phyloP scores from a whole-genome alignment of 2,888 invertebrate species.

The Uloborus plumipes region DNA sequence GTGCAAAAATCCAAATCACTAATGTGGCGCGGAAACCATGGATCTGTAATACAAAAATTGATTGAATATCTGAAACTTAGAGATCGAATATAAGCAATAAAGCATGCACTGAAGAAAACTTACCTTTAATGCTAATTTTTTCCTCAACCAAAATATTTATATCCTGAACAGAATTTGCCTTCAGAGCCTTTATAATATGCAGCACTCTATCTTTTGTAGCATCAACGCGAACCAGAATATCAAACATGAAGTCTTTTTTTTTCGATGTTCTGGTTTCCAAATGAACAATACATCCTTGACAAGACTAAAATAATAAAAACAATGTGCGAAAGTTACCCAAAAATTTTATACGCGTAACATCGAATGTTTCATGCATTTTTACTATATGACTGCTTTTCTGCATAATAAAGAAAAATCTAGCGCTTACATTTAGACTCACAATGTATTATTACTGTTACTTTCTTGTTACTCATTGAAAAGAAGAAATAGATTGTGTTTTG shows the following conservation, averaged over 20 bases:
- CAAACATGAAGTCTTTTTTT: constrained; percentile 81
- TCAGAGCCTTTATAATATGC: constrained; percentile 84
- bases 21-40: constrained; percentile 96
- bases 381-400: too few relatives aligned
- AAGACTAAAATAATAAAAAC: constrained; percentile 74
- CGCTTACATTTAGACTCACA: too few relatives aligned
- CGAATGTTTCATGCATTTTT: too few relatives aligned
- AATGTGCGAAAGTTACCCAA: too few relatives aligned
- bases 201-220: constrained; percentile 85
- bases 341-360: too few relatives aligned
- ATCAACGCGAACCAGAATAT: constrained; percentile 88
- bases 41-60: constrained; percentile 1
- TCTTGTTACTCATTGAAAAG: too few relatives aligned
- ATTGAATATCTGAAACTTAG: background rate
- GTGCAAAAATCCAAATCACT: constrained; percentile 97
- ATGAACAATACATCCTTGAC: constrained; percentile 87
- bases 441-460: too few relatives aligned
- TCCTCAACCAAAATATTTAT: constrained; percentile 87
- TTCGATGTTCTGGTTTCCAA: constrained; percentile 91
- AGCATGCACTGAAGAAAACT: too few relatives aligned
- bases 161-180: constrained; percentile 83
- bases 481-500: too few relatives aligned
- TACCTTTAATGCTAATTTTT: constrained; percentile 83
- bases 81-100: background rate
- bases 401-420: too few relatives aligned